phyloP scores from a whole-genome alignment of 2,888 invertebrate species.

The Kryphioiulus occultus region DNA sequence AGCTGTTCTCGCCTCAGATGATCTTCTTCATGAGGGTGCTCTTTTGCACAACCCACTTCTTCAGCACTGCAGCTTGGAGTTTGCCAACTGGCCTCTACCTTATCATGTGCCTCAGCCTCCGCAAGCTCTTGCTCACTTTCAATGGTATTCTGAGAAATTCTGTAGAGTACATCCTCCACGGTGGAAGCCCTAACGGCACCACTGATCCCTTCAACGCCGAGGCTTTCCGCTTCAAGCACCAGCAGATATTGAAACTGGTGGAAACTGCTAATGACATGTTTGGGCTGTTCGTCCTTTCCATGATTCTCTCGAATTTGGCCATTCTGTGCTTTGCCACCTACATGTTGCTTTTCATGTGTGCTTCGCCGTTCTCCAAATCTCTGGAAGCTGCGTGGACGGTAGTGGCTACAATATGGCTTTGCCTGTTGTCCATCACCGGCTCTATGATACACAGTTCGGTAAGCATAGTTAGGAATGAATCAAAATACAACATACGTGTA shows the following conservation, averaged over 20 bases:
- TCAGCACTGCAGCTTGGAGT: constrained; percentile 33
- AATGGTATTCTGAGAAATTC: constrained; percentile 34
- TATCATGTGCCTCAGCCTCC: constrained; percentile 28
- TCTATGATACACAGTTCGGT: constrained; percentile 39
- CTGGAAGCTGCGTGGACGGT: constrained; percentile 38
- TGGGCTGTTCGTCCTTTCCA: constrained; percentile 32
- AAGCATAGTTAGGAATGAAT: too few species aligned
- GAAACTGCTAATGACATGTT: constrained; percentile 43
- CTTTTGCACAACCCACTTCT: constrained; percentile 39
- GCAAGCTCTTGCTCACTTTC: constrained; percentile 19
- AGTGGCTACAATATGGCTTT: constrained; percentile 29
- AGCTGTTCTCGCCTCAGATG: constrained; percentile 12
- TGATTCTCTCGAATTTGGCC: constrained; percentile 40
- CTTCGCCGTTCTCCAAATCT: constrained; percentile 33
- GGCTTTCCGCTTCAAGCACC: constrained; percentile 41
- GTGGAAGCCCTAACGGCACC: not conserved
- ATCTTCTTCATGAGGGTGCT: constrained; percentile 41
- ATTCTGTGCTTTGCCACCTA: constrained; percentile 45
- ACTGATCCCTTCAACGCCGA: constrained; percentile 41
- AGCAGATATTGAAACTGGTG: constrained; percentile 6
- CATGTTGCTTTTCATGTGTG: constrained; percentile 42
- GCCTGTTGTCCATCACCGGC: constrained; percentile 11
- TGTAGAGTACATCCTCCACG: constrained; percentile 13
- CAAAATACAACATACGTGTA: too few species aligned
- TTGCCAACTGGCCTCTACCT: constrained; percentile 38